Conservation (phyloP, 2,113 vertebrate species). For the Nansenia antarctica region DNA sequence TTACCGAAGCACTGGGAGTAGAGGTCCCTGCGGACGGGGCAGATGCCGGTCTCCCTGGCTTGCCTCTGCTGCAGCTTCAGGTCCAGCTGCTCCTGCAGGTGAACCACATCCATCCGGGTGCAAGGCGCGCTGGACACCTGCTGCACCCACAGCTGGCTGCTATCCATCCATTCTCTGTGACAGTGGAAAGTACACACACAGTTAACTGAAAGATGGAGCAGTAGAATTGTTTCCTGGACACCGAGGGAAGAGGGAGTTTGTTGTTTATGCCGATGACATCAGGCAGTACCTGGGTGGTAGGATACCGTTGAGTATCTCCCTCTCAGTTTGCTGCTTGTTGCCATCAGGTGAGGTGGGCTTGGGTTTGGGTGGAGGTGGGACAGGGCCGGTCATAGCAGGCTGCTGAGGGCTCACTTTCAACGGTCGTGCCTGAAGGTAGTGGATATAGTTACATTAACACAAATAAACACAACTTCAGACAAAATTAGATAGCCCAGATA, state of each 20-base stretch:
- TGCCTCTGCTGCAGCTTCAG: slow-evolving; percentile 83
- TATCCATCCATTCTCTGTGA: slow-evolving; percentile 85
- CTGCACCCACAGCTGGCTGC: slow-evolving; percentile 86
- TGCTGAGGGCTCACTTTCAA: slow-evolving; percentile 71
- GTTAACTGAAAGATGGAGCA: background rate
- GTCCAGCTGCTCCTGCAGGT: slow-evolving; percentile 86
- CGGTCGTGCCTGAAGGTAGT: slow-evolving; percentile 66
- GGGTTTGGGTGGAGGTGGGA: slow-evolving; percentile 78
- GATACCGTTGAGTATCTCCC: slow-evolving; percentile 86
- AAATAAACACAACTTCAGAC: background rate
- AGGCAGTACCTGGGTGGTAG: slow-evolving; percentile 85
- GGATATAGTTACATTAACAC: background rate
- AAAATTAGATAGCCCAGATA: too few species aligned
- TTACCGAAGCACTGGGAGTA: slow-evolving; percentile 93
- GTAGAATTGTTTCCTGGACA: too few species aligned
- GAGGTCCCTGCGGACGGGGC: slow-evolving; percentile 89
- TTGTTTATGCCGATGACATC: background rate
- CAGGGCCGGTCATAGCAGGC: slow-evolving; percentile 51
- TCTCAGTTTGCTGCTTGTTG: slow-evolving; percentile 75
- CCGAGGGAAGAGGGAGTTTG: background rate
- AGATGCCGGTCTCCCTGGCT: slow-evolving; percentile 89
- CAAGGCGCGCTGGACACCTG: slow-evolving; percentile 87
- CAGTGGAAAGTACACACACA: slow-evolving; percentile 7
- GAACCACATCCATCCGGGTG: slow-evolving; percentile 86
- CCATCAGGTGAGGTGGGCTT: slow-evolving; percentile 62